Conservation (phyloP, 2,113 vertebrate species). For the Aythya baeri region DNA sequence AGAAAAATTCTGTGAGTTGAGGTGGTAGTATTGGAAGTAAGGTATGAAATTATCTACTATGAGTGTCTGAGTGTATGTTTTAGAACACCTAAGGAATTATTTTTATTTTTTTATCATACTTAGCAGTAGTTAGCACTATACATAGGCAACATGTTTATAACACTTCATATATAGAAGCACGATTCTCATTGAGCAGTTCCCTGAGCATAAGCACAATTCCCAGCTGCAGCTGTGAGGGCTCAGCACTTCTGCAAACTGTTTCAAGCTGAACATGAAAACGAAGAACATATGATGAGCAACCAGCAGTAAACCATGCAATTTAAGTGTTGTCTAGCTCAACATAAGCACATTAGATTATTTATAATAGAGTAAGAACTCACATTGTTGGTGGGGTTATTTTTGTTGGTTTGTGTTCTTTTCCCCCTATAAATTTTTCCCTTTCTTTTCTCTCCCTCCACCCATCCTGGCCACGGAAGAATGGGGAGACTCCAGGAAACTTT, state of each 20-base stretch:
- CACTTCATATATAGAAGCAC: not conserved
- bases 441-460: not conserved
- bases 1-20: not conserved
- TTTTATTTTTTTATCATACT: not conserved
- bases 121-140: not conserved
- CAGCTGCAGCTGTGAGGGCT: conserved; percentile 31
- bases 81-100: not conserved
- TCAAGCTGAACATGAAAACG: not conserved
- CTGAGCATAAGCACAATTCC: not conserved
- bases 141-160: not conserved
- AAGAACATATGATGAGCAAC: not conserved
- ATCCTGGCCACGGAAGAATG: not conserved
- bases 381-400: not conserved
- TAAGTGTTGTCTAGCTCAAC: not conserved
- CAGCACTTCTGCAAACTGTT: conserved; percentile 26
- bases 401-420: not conserved
- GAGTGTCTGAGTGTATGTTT: not conserved
- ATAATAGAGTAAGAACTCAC: not conserved
- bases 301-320: not conserved
- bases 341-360: not conserved
- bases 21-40: not conserved
- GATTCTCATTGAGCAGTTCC: not conserved
- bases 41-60: not conserved
- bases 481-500: not conserved
- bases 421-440: not conserved